Evolutionary conservation across 2,113 vertebrate species (phyloP), one percentile per base, ranked within the genome.

Genomic region (Thunnus thynnus): DNA sequence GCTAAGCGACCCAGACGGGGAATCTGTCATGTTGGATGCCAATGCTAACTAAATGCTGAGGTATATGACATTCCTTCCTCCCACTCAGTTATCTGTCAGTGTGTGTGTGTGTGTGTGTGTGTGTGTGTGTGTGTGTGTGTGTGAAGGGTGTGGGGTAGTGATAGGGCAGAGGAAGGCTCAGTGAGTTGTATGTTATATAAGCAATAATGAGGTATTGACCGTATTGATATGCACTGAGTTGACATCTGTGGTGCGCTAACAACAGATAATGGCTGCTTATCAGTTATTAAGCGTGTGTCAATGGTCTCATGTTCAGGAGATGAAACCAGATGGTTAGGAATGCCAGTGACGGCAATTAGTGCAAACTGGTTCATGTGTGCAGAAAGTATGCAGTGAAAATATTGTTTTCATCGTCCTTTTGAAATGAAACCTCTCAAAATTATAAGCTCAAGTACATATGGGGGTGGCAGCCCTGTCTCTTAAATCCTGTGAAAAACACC

Each of bases 11-110:
- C 86, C 87, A 82, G 88, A 91, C 63, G 57, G 85, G 46, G 52
- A 83, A 85, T 89, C 85, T 92, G 88, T 91, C 92, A 87, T 83
- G 81, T 84, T 22, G 66, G 69, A 91, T 88, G 88, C 85, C 84
- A 88, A 71, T 78, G 84, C 80, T 80, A 88, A 89, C 80, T 85
- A 81, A 91, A 89, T 71, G 72, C 76, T 83, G 81, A 90, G 89
- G 76, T 87, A 86, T 81, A 75, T 80, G 78, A 80, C 89, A 88
- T 86, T 51, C 51, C 77, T 66, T 46, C 90, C 88, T 84, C 91
- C 89, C 87, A 91, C 92, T 84, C 84, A 47, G 71, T 71, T 67
- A 62, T 80, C 69, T 74, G 73, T 55, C 64, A 2, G 48, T 74
- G 44, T 66, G 50, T 50, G 65, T 71, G 57, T 55, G 55, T 57